Percentiles rank a stretch among this genome's conserved stretches.
Conservation (phyloP, 2,888 invertebrate genomes). For the Mactromeris polynyma region DNA sequence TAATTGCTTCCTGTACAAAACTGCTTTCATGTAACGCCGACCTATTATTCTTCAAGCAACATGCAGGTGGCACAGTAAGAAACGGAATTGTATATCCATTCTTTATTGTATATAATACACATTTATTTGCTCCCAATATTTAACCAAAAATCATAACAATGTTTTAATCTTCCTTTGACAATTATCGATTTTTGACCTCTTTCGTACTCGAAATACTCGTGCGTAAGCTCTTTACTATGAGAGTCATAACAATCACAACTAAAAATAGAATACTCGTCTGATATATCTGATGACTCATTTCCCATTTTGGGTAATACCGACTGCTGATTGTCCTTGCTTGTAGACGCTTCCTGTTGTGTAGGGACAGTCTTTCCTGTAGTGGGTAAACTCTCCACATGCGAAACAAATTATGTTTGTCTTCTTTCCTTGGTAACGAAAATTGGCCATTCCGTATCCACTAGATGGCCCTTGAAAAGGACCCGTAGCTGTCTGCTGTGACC, state of each 20-base stretch:
- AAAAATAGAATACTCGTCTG: conserved; percentile 47
- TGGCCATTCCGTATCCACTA: neutral
- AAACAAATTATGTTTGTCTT: conserved; percentile 31
- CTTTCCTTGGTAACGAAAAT: conserved; percentile 6
- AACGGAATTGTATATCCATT: conserved; percentile 46
- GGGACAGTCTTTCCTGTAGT: conserved; percentile 44
- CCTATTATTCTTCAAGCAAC: conserved; percentile 28
- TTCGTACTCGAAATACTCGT: conserved; percentile 57
- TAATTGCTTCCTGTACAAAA: conserved; percentile 39
- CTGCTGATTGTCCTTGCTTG: neutral
- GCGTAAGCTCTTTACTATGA: conserved; percentile 30
- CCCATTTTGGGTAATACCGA: neutral
- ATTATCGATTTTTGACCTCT: conserved; percentile 32
- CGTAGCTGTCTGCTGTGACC: neutral
- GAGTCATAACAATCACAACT: conserved; percentile 16
- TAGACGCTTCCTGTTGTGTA: neutral
- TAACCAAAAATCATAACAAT: conserved; percentile 52
- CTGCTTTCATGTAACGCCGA: conserved; percentile 23
- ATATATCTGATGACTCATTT: conserved; percentile 4
- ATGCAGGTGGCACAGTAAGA: conserved; percentile 11
- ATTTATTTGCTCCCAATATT: conserved; percentile 36
- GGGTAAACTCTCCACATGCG: conserved; percentile 42
- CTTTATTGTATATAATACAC: neutral
- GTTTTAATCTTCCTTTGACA: conserved; percentile 43
- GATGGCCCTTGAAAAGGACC: neutral